A percentile compares a stretch with the other conserved stretches of the same genome.
phyloP scores from a whole-genome alignment of 2,888 invertebrate species.

The Hydriomena furcata region DNA sequence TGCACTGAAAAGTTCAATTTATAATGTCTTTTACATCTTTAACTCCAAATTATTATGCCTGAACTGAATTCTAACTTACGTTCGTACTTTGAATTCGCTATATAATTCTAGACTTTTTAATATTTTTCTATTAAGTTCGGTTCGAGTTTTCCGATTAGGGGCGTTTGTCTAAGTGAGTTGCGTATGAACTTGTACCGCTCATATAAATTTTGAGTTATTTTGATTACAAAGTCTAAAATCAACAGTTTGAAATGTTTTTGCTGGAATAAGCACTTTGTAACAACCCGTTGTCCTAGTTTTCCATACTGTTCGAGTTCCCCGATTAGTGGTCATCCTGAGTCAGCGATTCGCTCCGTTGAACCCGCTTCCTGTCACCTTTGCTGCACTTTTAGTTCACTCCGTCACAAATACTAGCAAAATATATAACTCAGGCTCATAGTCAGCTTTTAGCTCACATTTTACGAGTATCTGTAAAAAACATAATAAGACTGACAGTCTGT shows the following conservation, averaged over 20 bases:
- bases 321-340: constrained; percentile 43
- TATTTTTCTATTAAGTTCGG: constrained; percentile 20
- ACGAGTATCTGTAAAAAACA: too few species aligned
- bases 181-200: constrained; percentile 39
- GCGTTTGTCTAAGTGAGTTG: constrained; percentile 6
- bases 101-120: constrained; percentile 25
- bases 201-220: constrained; percentile 5
- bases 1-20: constrained; percentile 25
- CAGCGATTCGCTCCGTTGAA: constrained; percentile 63
- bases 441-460: too few species aligned
- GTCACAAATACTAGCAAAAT: constrained; percentile 59
- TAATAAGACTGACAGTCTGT: too few species aligned
- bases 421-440: too few species aligned
- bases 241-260: constrained; percentile 1
- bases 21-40: constrained; percentile 28
- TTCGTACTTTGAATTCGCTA: constrained; percentile 24
- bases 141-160: constrained; percentile 53
- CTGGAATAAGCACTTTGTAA: background rate
- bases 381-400: constrained; percentile 79
- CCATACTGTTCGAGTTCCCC: constrained; percentile 62
- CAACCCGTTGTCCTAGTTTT: constrained; percentile 47
- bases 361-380: constrained; percentile 79
- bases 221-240: background rate
- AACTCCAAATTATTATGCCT: constrained; percentile 29
- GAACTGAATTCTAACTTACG: constrained; percentile 28